These are phyloP conservation scores for Dione vanillae DNA, from an alignment of 2,888 invertebrate genomes.

Conservation along the genomic window DNA sequence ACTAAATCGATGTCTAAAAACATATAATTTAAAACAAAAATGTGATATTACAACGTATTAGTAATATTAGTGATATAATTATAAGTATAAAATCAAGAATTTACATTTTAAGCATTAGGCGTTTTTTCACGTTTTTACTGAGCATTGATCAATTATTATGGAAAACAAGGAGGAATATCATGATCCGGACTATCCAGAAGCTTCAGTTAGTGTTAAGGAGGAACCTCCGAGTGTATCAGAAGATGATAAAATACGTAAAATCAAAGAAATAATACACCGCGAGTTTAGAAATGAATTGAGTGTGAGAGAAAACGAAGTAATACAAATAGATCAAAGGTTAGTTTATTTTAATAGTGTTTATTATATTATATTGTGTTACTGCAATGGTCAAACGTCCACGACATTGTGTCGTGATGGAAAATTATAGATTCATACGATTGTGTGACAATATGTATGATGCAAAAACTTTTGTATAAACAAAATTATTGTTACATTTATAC, in stretches of 20 bases:
- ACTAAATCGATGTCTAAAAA: constrained; percentile 20
- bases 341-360: constrained; percentile 50
- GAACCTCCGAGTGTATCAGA: constrained; percentile 58
- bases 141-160: constrained; percentile 56
- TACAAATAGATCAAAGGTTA: constrained; percentile 87
- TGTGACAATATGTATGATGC: constrained; percentile 21
- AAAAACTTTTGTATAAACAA: neutral
- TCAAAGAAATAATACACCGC: constrained; percentile 86
- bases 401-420: neutral
- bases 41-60: constrained; percentile 48
- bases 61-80: constrained; percentile 51
- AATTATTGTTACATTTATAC: too few relatives aligned
- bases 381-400: neutral
- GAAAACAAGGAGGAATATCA: constrained; percentile 80
- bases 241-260: constrained; percentile 77
- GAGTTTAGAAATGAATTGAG: constrained; percentile 90
- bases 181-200: constrained; percentile 84
- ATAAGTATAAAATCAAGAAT: constrained; percentile 37
- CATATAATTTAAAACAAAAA: constrained; percentile 39
- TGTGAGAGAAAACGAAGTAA: constrained; percentile 88
- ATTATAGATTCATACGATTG: constrained; percentile 6
- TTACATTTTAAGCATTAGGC: constrained; percentile 24
- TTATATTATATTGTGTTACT: constrained; percentile 6
- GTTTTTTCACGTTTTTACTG: constrained; percentile 17
- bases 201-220: constrained; percentile 57